Percentiles rank a stretch among this genome's conserved stretches.
These are phyloP conservation scores for Amblyjoppa proteus DNA, from an alignment of 2,888 invertebrate genomes.

Conservation along the genomic window DNA sequence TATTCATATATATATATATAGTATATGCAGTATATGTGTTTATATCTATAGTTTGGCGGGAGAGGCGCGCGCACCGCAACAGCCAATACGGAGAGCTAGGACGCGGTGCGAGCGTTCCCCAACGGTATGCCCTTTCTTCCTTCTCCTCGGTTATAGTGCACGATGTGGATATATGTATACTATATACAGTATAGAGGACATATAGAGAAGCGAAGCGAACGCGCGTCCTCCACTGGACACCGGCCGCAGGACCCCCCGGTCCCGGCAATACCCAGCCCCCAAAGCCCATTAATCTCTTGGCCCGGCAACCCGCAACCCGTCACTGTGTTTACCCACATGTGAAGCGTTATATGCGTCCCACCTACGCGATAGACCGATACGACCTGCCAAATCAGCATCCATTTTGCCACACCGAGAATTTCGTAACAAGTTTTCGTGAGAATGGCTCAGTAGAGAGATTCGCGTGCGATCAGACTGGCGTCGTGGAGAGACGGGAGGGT, in stretches of 20 bases:
- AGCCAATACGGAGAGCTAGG: constrained; percentile 60
- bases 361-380: constrained; percentile 80
- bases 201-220: constrained; percentile 40
- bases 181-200: background rate
- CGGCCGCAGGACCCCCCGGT: constrained; percentile 66
- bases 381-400: constrained; percentile 56
- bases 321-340: constrained; percentile 85
- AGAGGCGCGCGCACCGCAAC: constrained; percentile 44
- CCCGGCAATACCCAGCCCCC: constrained; percentile 76
- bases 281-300: constrained; percentile 84
- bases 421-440: constrained; percentile 66
- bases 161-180: constrained; percentile 10
- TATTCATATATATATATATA: background rate
- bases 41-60: constrained; percentile 11
- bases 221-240: constrained; percentile 49
- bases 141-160: constrained; percentile 30
- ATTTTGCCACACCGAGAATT: constrained; percentile 50
- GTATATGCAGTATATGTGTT: background rate
- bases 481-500: background rate
- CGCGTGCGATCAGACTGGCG: background rate
- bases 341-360: constrained; percentile 83
- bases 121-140: constrained; percentile 43
- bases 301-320: constrained; percentile 84
- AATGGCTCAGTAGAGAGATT: constrained; percentile 10
- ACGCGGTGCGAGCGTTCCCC: constrained; percentile 44